Evolutionary conservation across 2,888 invertebrate species (phyloP), one percentile per base, ranked within the genome.

Genomic region (Stenurella melanura): DNA sequence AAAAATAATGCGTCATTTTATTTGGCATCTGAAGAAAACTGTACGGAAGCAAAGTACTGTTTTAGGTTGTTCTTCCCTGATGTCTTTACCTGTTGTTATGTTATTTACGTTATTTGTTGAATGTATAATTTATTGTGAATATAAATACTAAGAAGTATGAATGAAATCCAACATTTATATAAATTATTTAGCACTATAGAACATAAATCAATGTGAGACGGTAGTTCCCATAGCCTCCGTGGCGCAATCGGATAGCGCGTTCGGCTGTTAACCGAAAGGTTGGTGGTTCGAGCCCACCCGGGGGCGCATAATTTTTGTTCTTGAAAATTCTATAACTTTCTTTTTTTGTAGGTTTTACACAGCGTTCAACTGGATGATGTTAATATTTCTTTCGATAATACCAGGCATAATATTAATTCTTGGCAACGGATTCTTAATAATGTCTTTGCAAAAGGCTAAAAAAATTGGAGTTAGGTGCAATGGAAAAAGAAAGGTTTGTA

Each of bases 261-360:
- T 96, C 96, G 96, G 96, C 96, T 96, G 96, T 96, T 96, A 96
- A 96, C 96, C 96, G 96, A 96, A 96, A 96, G 96, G 96, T 96
- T 96, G 96, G 96, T 96, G 96, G 96, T 96, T 96, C 96, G 94
- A 96, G 95, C 94, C 96, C 96, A 96, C 96, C 96, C 95, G 95
- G 96, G 95, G 95, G 95, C 95, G 95, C 19, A 42, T 15, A 26
- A 50, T 71, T 71, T 71, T 71, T 71, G 88, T 57, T 71, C 30
- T 72, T 69, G 50, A 12, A 42, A 42, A 42, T 11, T 42, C 7
- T 15, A 42, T 42, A 42, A 42, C 42, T 42, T 42, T 42, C 4
- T 50, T 50, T 72, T 77, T 75, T 86, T 85, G 73, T 75, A 88
- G 87, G 67, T 82, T 80, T 21, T 87, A 86, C 64, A 74, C 66